Evolutionary conservation across 2,888 invertebrate genomes (phyloP).

Genomic region (Gymnoscelis rufifasciata): DNA sequence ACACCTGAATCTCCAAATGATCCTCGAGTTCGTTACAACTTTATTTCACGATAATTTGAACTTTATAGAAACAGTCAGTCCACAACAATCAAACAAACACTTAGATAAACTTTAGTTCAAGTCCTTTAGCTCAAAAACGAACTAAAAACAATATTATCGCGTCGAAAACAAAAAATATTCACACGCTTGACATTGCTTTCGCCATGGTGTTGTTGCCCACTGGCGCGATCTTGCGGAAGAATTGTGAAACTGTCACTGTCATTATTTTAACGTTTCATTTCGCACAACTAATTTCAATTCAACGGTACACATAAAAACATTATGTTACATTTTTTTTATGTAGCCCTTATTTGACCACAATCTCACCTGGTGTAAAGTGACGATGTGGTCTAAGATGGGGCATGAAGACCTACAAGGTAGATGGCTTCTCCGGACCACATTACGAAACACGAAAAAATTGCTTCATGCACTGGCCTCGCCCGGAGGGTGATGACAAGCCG

Average conservation of each 20-base stretch:
- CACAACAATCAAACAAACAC: slow-evolving; percentile 52
- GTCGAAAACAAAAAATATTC: slow-evolving; percentile 72
- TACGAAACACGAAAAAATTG: no score
- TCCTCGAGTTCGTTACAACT: slow-evolving; percentile 75
- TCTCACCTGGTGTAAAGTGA: no score
- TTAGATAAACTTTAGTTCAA: slow-evolving; percentile 48
- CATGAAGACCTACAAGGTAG: no score
- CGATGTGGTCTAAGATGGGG: no score
- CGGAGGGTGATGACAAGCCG: no score
- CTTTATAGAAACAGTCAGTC: slow-evolving; percentile 52
- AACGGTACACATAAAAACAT: no score
- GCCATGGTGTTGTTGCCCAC: slow-evolving; percentile 70
- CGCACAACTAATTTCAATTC: slow-evolving; percentile 25
- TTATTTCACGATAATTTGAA: slow-evolving; percentile 67
- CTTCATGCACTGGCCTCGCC: no score
- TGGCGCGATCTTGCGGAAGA: slow-evolving; percentile 47
- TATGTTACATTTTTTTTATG: no score
- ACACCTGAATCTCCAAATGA: slow-evolving; percentile 76
- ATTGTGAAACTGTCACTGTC: slow-evolving; percentile 15
- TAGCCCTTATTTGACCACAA: no score
- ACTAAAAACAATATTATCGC: slow-evolving; percentile 62
- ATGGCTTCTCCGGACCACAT: no score
- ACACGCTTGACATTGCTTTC: slow-evolving; percentile 70
- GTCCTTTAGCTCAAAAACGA: slow-evolving; percentile 65
- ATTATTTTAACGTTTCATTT: slow-evolving; percentile 35